A percentile compares a stretch with the other conserved stretches of the same genome.
Conservation (phyloP, 2,797 vertebrate genomes). For the Pogoniulus pusillus region DNA sequence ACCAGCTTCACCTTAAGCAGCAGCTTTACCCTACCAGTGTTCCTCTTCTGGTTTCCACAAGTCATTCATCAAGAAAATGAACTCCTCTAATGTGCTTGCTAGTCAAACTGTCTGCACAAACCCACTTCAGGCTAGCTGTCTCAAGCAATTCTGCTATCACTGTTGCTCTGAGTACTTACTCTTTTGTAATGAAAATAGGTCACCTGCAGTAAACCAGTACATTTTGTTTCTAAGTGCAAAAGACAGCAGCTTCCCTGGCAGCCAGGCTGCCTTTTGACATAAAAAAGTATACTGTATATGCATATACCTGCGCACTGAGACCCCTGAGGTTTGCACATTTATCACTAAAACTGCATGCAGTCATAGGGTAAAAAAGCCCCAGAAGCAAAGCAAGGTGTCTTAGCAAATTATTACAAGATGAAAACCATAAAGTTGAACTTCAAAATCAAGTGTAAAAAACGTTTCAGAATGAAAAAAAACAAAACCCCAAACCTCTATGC, state of each 20-base stretch:
- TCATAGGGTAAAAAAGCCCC: not conserved
- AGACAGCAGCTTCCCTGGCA: not conserved
- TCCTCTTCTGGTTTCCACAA: not conserved
- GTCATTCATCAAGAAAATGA: not conserved
- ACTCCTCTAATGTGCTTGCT: not conserved
- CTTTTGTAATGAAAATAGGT: conserved; percentile 19
- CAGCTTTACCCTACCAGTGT: not conserved
- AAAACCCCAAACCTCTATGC: too few species aligned
- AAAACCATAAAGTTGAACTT: not conserved
- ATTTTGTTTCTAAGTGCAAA: not conserved
- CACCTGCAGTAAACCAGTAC: not conserved
- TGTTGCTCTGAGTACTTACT: not conserved
- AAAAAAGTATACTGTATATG: not conserved
- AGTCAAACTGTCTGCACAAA: not conserved
- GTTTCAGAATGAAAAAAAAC: not conserved
- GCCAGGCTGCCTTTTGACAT: not conserved
- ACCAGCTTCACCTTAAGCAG: not conserved
- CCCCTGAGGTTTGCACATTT: not conserved
- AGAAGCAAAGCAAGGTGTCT: not conserved
- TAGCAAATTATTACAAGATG: not conserved
- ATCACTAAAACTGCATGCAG: not conserved
- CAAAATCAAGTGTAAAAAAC: not conserved
- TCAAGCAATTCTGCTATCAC: not conserved
- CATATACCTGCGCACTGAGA: not conserved
- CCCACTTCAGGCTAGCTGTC: not conserved